Percentiles rank a stretch among this genome's conserved stretches.
phyloP scores from a whole-genome alignment of 2,888 invertebrate species.

The Eupithecia pulchellata region DNA sequence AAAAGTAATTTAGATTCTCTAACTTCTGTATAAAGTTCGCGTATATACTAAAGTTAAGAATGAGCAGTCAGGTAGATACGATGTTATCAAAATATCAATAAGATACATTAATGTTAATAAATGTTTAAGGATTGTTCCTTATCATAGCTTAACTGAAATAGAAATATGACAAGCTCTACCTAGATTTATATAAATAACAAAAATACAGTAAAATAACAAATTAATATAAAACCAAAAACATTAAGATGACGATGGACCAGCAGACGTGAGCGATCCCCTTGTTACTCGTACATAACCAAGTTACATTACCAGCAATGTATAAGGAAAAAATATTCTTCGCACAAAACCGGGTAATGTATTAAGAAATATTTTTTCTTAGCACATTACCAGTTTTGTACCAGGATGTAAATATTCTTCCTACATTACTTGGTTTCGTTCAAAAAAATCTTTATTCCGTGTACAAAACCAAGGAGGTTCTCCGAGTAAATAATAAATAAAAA shows the following conservation, averaged over 20 bases:
- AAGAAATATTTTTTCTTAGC: too few relatives aligned
- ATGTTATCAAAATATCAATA: constrained; percentile 79
- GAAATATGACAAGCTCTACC: constrained; percentile 30
- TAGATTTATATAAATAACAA: constrained; percentile 1
- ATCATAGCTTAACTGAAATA: constrained; percentile 58
- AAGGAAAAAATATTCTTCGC: too few relatives aligned
- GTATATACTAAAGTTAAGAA: constrained; percentile 59
- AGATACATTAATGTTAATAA: constrained; percentile 74
- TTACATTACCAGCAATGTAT: too few relatives aligned
- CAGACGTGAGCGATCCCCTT: too few relatives aligned
- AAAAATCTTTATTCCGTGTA: too few relatives aligned
- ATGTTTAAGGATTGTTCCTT: constrained; percentile 65
- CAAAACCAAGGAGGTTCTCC: too few relatives aligned
- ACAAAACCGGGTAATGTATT: too few relatives aligned
- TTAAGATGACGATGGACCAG: neutral
- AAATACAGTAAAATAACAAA: neutral
- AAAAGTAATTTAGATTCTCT: neutral
- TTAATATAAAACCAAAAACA: neutral
- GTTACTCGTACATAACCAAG: too few relatives aligned
- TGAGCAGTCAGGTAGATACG: constrained; percentile 65
- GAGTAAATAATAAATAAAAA: too few relatives aligned
- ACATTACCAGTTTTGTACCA: too few relatives aligned
- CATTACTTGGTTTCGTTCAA: too few relatives aligned
- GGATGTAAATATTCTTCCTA: too few relatives aligned
- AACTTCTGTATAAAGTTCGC: constrained; percentile 42